These are phyloP conservation scores for Dusona sp. DNA, from an alignment of 2,888 invertebrate genomes.

Conservation along the genomic window DNA sequence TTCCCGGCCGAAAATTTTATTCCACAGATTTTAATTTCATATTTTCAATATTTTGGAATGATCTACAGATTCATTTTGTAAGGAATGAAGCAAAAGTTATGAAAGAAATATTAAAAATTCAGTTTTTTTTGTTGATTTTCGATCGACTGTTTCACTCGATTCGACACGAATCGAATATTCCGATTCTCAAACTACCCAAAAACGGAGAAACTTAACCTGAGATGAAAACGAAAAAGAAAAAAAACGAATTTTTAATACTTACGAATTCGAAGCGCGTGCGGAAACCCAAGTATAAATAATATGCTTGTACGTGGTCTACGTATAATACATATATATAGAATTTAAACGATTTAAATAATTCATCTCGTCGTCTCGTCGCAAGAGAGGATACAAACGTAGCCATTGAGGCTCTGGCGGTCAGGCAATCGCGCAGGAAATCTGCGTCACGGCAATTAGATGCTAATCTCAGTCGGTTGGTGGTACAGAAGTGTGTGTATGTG, in stretches of 20 bases:
- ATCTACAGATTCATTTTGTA: too few relatives aligned
- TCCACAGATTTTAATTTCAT: background rate
- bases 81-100: too few relatives aligned
- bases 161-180: background rate
- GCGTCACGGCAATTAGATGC: constrained; percentile 67
- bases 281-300: constrained; percentile 31
- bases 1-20: too few relatives aligned
- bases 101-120: too few relatives aligned
- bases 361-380: constrained; percentile 49
- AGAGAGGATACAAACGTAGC: constrained; percentile 32
- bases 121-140: too few relatives aligned
- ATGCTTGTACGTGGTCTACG: constrained; percentile 35
- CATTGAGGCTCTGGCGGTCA: constrained; percentile 27
- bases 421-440: constrained; percentile 59
- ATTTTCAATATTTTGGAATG: background rate
- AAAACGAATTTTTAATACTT: background rate
- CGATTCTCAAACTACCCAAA: background rate
- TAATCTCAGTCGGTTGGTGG: constrained; percentile 61
- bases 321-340: constrained; percentile 18
- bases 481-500: too few relatives aligned
- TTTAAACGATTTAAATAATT: constrained; percentile 57
- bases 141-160: background rate
- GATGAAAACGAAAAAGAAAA: background rate
- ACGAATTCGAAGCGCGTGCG: constrained; percentile 22
- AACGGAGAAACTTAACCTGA: background rate